These are phyloP conservation scores for Denticeps clupeoides DNA, from an alignment of 2,797 vertebrate species.

Conservation along the genomic window DNA sequence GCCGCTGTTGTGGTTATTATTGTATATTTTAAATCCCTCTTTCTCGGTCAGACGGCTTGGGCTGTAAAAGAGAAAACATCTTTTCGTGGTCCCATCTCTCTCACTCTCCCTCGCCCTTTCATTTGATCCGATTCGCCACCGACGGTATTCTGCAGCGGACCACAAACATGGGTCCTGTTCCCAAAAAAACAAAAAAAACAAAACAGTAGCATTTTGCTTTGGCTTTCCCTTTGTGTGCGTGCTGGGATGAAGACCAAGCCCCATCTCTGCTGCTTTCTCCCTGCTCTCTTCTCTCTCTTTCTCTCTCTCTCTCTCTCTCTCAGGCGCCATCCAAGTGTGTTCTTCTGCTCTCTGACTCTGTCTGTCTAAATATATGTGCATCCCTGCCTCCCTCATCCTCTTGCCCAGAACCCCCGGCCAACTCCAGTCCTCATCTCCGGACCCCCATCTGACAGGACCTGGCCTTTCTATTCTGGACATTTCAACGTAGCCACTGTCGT, in stretches of 20 bases:
- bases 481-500: no score
- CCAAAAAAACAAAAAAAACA: no score
- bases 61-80: slow-evolving; percentile 12
- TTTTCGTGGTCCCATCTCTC: background rate
- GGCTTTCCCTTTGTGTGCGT: slow-evolving; percentile 8
- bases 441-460: no score
- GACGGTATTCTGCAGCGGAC: background rate
- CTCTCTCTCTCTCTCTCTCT: slow-evolving; percentile 1
- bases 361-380: slow-evolving; percentile 39
- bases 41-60: slow-evolving; percentile 19
- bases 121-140: slow-evolving; percentile 41
- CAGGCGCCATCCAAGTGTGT: slow-evolving; percentile 33
- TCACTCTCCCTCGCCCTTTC: slow-evolving; percentile 9
- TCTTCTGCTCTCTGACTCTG: slow-evolving; percentile 28
- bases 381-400: slow-evolving; percentile 32
- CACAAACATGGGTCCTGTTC: background rate
- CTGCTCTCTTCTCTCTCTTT: slow-evolving; percentile 21
- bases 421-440: slow-evolving; percentile 27
- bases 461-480: no score
- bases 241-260: slow-evolving; percentile 42
- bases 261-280: slow-evolving; percentile 34
- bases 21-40: slow-evolving; percentile 25
- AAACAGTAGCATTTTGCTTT: no score
- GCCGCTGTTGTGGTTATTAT: slow-evolving; percentile 26
- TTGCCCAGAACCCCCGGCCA: slow-evolving; percentile 18